Percentiles rank a stretch among this genome's conserved stretches.
phyloP scores from a whole-genome alignment of 2,113 vertebrate genomes.

The Erythrocebus patas region DNA sequence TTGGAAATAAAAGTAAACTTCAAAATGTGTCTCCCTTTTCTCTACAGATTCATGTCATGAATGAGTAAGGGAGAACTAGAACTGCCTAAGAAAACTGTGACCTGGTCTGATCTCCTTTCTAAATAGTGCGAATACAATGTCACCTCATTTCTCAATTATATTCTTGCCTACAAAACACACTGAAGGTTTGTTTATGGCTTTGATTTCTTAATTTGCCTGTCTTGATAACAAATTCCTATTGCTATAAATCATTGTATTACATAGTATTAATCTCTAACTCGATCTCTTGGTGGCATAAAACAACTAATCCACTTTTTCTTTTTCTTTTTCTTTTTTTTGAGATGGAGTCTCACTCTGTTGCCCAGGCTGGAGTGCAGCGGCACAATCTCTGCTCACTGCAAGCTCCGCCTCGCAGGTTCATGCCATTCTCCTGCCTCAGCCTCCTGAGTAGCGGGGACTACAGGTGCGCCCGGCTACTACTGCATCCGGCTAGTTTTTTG shows the following conservation, averaged over 20 bases:
- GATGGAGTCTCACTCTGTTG: too few species aligned
- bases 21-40: not conserved
- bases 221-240: not conserved
- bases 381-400: too few species aligned
- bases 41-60: not conserved
- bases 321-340: too few species aligned
- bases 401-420: too few species aligned
- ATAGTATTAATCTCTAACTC: not conserved
- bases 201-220: not conserved
- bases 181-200: not conserved
- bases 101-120: not conserved
- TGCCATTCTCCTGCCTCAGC: too few species aligned
- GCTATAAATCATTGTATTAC: not conserved
- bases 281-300: not conserved
- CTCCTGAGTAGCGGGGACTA: too few species aligned
- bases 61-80: not conserved
- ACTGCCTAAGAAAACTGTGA: not conserved
- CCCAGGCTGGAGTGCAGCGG: too few species aligned
- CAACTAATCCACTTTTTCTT: not conserved
- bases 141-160: not conserved
- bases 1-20: conserved; percentile 32
- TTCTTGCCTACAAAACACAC: not conserved
- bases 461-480: too few species aligned
- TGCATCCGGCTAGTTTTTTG: too few species aligned
- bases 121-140: not conserved